Base-by-base conservation (phyloP, 2,888 invertebrate species). In the Ennomos erosarius region DNA sequence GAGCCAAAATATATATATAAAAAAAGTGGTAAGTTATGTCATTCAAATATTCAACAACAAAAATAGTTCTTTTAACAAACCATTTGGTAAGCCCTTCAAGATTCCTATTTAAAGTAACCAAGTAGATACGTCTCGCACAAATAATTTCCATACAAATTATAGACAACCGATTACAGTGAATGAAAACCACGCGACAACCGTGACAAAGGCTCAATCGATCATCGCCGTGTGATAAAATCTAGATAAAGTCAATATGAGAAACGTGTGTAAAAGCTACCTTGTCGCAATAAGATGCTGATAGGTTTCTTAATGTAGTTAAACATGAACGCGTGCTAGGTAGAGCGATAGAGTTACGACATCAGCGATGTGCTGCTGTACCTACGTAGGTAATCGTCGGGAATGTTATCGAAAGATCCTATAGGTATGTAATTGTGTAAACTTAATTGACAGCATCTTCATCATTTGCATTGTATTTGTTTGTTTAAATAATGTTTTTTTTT, bases 191-290 rank as follows among this genome's bases (percentile, higher is more conserved):
- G 51, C 42, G 55, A 60, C 55, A 47, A 47, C 51, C 51, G 51
- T 51, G 55, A 60, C 59, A 52, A 55, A 47, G 42, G 35, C 55
- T 55, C 39, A 51, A 60, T 60, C 59, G 51, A 55, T 60, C 59
- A 51, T 51, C 45, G 45, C 40, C 35, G 37, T 51, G 38, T 26
- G 50, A 59, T 55, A 11, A 11, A 54, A 54, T 54, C 53, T 49
- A 45, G 59, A 59, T 59, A 59, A 52, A 52, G 44, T 39, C 38
- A 26, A 26, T 13, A 26, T 38, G 33, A 40, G 39, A 46, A 34
- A 43, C n/a, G 26, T 8, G 34, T 1, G n/a, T n/a, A 42, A 42
- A 42, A 42, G n/a, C 11, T 46, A 46, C 51, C 40, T 33, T 57
- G 47, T 37, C 42, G 11, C 11, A 52, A 47, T 47, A 42, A 34